Evolutionary conservation across 1,140 invertebrate genomes (phyloP), one percentile per base, ranked within the genome.

Genomic region (Drosophila leontia): DNA sequence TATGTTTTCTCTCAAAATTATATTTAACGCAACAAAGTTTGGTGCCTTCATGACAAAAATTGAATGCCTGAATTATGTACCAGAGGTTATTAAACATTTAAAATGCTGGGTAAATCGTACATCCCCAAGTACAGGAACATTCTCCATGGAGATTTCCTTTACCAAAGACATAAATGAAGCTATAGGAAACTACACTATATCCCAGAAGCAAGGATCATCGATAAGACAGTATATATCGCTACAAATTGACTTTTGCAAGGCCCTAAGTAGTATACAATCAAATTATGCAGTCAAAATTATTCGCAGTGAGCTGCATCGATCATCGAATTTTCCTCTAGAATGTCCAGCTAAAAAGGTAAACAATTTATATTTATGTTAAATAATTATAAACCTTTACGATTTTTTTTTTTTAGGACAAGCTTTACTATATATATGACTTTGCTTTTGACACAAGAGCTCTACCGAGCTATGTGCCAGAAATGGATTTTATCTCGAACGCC

Each of bases 331-430:
- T 19, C 75, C 75, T 0, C 6, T 72, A 11, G 23, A 67, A 8
- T 80, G 68, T 44, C 76, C 71, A 0, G 13, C 56, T 1, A 63
- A 70, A 53, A 64, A 42, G 53, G 76, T 75, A 29, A 32, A 4
- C 15, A 15, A n/a, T 19, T 19, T 51, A 17, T 29, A 5, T 29
- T 9, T 29, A 29, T n/a, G 9, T 29, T 2, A 5, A 26, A n/a
- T 9, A n/a, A 29, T 15, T 9, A n/a, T 8, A 19, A 7, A 29
- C 26, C 26, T 29, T 29, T 29, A 29, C 5, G 6, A 45, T 9
- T 50, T 6, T 2, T n/a, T 9, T 29, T 5, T 45, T 12, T 29
- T 6, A 29, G 47, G 15, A 50, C 4, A 50, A 9, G 15, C 15
- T 50, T 2, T 50, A 50, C 5, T 29, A 5, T 9, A 50, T 29